Evolutionary conservation across 2,797 vertebrate genomes (phyloP).

Genomic region (Acipenser oxyrinchus): DNA sequence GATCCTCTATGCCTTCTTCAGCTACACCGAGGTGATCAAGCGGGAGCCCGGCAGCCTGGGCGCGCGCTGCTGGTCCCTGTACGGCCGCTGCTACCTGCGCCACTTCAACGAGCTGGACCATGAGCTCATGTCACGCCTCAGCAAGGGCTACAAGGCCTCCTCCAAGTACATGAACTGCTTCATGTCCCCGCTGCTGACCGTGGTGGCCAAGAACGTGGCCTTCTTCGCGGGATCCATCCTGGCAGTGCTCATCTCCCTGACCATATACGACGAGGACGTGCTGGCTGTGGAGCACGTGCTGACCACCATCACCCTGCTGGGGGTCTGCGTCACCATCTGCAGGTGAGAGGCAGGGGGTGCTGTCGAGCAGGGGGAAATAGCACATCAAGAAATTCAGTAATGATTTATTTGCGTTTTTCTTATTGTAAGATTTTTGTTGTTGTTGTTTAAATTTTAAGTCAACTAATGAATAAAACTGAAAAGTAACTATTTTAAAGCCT

Average conservation of each 20-base stretch:
- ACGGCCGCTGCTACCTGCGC: constrained; percentile 91
- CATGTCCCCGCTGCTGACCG: constrained; percentile 84
- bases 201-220: constrained; percentile 90
- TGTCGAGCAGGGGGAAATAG: neutral
- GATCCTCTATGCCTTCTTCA: constrained; percentile 97
- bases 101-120: constrained; percentile 98
- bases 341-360: constrained; percentile 57
- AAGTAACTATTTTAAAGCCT: too few species aligned
- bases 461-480: too few species aligned
- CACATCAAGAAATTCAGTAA: too few species aligned
- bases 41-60: constrained; percentile 92
- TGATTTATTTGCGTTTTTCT: neutral
- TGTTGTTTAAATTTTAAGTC: too few species aligned
- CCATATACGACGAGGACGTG: constrained; percentile 95
- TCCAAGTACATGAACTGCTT: constrained; percentile 99
- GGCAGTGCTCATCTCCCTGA: constrained; percentile 93
- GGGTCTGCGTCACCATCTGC: constrained; percentile 88
- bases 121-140: constrained; percentile 90
- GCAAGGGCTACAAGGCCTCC: constrained; percentile 91
- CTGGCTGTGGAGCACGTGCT: constrained; percentile 91
- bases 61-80: constrained; percentile 94
- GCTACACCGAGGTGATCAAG: constrained; percentile 94
- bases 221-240: constrained; percentile 95
- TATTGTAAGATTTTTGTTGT: neutral
- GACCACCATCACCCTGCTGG: constrained; percentile 87